Evolutionary conservation across 2,113 vertebrate genomes (phyloP), one percentile per base, ranked within the genome.

Genomic region (Regulus satrapa): DNA sequence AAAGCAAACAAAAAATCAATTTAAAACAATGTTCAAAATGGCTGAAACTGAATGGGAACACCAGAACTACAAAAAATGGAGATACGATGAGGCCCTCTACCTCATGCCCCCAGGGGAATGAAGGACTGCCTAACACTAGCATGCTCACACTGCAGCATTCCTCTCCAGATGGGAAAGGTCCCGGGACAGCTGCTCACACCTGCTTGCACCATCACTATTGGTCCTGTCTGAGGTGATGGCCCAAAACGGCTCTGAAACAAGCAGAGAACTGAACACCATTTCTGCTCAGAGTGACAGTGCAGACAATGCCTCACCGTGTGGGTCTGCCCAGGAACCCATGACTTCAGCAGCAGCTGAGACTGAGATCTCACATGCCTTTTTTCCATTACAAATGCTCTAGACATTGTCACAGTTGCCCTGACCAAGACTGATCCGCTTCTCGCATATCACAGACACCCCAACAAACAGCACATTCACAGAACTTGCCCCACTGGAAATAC

Each of bases 111-210:
- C 4, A 5, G 10, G 12, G 15, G 36, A 69, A 79, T 4, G 34
- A 71, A 55, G 21, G 31, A 49, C 24, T 49, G 49, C 38, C n/a
- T 15, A 43, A 55, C 25, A 28, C 7, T 1, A 9, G 15, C 0
- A 0, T 36, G 46, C 32, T 90, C 1, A 4, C 15, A 11, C 20
- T 10, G 10, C 0, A 0, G 32, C 43, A 51, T 5, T 4, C 2
- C n/a, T 14, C 19, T 68, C 46, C 5, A 4, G 23, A n/a, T 11
- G 29, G 25, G 20, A 75, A 59, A 69, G 0, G 2, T 5, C 45
- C 24, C 2, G 0, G 41, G 16, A 40, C 41, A 49, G 45, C 25
- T 1, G 10, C 32, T 58, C 0, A 0, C 36, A 36, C 8, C 21
- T 0, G 0, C 49, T 6, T 36, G 48, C n/a, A 62, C 16, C 17